Conservation (phyloP, 2,113 vertebrate species). For the Smithornis capensis region DNA sequence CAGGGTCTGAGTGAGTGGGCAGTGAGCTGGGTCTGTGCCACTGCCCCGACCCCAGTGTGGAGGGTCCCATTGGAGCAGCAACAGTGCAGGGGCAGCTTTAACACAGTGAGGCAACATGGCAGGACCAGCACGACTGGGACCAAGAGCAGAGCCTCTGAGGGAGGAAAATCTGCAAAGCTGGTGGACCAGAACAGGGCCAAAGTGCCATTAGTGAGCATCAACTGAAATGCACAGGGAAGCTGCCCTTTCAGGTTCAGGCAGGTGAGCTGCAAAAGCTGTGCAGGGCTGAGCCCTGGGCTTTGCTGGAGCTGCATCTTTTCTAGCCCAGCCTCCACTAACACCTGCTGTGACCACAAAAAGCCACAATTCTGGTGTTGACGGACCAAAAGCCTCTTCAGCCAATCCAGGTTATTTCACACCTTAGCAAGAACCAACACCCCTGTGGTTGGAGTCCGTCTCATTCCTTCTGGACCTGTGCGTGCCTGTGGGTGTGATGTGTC, state of each 20-base stretch:
- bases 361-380: not conserved
- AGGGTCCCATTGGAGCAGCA: not conserved
- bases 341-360: not conserved
- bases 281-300: not conserved
- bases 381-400: not conserved
- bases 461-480: not conserved
- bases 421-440: not conserved
- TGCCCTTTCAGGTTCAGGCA: not conserved
- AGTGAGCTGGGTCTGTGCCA: not conserved
- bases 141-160: not conserved
- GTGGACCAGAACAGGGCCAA: not conserved
- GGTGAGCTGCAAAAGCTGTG: not conserved
- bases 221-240: not conserved
- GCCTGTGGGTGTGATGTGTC: not conserved
- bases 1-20: not conserved
- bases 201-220: not conserved
- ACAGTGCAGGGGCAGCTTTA: fast-evolving
- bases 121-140: not conserved
- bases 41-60: fast-evolving
- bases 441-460: not conserved
- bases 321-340: not conserved
- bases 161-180: not conserved
- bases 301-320: not conserved
- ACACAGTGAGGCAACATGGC: no score
- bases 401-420: not conserved